Evolutionary conservation across 2,797 vertebrate genomes (phyloP).

Genomic region (Dromococcyx pavoninus): DNA sequence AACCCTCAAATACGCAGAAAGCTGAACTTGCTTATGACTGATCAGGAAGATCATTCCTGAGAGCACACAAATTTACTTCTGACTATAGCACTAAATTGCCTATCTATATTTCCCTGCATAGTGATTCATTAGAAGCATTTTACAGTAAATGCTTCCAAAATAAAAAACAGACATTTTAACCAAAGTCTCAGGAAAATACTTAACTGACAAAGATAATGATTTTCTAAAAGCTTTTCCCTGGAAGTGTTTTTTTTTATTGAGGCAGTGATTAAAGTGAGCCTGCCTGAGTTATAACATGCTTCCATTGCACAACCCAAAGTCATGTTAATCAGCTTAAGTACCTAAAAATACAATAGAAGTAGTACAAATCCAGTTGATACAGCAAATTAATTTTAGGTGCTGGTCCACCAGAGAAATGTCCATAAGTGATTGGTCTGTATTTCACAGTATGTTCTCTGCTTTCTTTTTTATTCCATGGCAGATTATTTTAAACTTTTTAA

Average conservation of each 20-base stretch:
- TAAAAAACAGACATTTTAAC: constrained; percentile 56
- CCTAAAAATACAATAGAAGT: constrained; percentile 15
- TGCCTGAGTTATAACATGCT: not conserved
- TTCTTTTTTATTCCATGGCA: not conserved
- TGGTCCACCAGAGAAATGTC: not conserved
- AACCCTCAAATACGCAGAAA: not conserved
- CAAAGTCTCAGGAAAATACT: constrained; percentile 48
- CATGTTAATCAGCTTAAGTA: constrained; percentile 58
- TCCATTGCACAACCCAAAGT: constrained; percentile 51
- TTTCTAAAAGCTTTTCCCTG: constrained; percentile 52
- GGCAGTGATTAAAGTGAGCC: constrained; percentile 43
- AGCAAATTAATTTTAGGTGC: constrained; percentile 26
- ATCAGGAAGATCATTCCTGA: constrained; percentile 23
- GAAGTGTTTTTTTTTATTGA: constrained; percentile 56
- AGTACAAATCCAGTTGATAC: constrained; percentile 24
- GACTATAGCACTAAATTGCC: not conserved
- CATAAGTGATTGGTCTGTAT: not conserved
- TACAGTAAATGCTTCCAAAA: constrained; percentile 39
- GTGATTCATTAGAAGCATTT: constrained; percentile 57
- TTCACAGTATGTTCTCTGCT: not conserved
- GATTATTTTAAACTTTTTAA: not conserved
- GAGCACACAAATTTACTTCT: constrained; percentile 32
- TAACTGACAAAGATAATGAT: constrained; percentile 60
- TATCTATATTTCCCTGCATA: constrained; percentile 12
- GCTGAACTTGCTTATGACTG: not conserved